Conservation (phyloP, 2,888 invertebrate genomes). For the Eupelmus urozonus region DNA sequence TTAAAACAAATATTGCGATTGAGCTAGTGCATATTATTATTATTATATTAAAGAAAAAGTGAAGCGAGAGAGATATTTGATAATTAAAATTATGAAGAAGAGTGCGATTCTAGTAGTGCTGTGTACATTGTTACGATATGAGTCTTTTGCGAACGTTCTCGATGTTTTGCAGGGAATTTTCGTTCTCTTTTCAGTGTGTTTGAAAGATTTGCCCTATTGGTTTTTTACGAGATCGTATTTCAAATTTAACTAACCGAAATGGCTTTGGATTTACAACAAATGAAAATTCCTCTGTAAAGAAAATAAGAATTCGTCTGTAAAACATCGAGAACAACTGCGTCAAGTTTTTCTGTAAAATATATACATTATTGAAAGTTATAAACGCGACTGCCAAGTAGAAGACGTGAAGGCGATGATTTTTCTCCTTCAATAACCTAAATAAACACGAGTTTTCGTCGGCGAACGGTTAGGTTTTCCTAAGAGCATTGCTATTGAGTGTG, state of each 20-base stretch:
- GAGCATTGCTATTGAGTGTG: neutral
- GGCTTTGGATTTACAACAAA: too few species aligned
- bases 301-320: neutral
- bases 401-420: slow-evolving; percentile 10
- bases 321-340: slow-evolving; percentile 6
- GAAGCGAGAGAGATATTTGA: slow-evolving; percentile 24
- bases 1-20: slow-evolving; percentile 21
- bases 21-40: slow-evolving; percentile 23
- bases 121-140: slow-evolving; percentile 40
- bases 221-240: too few species aligned
- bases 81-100: neutral
- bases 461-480: neutral
- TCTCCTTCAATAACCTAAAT: slow-evolving; percentile 23
- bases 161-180: slow-evolving; percentile 7
- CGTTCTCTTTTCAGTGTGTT: neutral
- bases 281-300: too few species aligned
- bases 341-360: slow-evolving; percentile 45
- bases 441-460: neutral
- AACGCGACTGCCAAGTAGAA: slow-evolving; percentile 24
- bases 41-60: slow-evolving; percentile 15
- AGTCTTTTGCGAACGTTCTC: slow-evolving; percentile 3
- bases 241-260: too few species aligned
- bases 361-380: slow-evolving; percentile 42
- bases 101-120: slow-evolving; percentile 8
- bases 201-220: too few species aligned